Base-by-base conservation (phyloP, 2,113 vertebrate species). In the Corythornis vintsioides region DNA sequence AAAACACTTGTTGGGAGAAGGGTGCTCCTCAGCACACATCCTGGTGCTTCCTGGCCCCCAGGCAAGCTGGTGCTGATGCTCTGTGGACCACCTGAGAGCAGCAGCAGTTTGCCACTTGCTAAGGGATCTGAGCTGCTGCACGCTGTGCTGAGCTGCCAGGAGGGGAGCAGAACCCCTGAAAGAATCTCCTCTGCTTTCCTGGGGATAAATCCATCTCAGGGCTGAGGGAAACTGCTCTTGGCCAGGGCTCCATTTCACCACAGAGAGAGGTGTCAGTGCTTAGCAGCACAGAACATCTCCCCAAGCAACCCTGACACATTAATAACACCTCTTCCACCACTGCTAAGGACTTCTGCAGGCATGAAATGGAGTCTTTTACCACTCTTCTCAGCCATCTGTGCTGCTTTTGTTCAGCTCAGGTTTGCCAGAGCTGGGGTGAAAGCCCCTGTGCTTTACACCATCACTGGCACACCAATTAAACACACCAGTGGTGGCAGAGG, bases 291-390 rank as follows among this genome's bases (percentile, higher is more conserved):
- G 90, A 95, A 96, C 0, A 70, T 91, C 69, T 96, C 76, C 64
- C 93, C 77, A 67, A 89, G 89, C 60, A 86, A 95, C 89, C 85
- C 59, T 87, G 91, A 94, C 11, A 21, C 86, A 95, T 95, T 95
- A 96, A 73, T 86, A 97, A 91, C 82, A 93, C 79, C 93, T 82
- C 95, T 91, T 96, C 93, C 96, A 93, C 79, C 3, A 0, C 88
- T 69, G 87, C 93, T 95, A 96, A 96, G 94, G 96, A 95, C 67
- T 97, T 95, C 78, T 93, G 77, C 94, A 96, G 96, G 92, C 93
- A 92, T 31, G 59, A 83, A 95, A 95, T 79, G 65, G 91, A 96
- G 90, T 92, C 94, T 95, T 96, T 97, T 95, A 96, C 42, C 89
- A 83, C 81, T 94, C 47, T 93, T 97, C 96, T 87, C 91, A 95